Evolutionary conservation across 2,888 invertebrate species (phyloP).

Genomic region (Anticlea derivata): DNA sequence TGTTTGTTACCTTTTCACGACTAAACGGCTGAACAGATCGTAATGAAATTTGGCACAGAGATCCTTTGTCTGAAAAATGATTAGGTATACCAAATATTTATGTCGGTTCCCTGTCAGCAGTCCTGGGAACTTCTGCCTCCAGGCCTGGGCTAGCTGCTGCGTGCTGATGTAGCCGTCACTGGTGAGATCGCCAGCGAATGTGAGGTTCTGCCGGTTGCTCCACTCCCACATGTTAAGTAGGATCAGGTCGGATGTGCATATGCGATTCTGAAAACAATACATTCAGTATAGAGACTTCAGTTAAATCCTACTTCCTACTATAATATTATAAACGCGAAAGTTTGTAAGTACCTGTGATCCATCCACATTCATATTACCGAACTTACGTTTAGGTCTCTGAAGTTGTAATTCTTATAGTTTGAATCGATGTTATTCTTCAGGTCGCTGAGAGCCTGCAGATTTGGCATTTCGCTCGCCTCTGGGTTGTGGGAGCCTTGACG

Average conservation of each 20-base stretch:
- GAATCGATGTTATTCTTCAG: slow-evolving; percentile 85
- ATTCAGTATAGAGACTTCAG: no score
- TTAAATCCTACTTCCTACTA: no score
- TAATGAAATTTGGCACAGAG: no score
- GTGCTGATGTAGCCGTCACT: slow-evolving; percentile 86
- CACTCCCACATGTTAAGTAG: slow-evolving; percentile 87
- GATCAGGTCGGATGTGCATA: slow-evolving; percentile 88
- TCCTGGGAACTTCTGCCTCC: slow-evolving; percentile 86
- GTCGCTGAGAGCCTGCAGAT: slow-evolving; percentile 81
- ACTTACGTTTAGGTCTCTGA: slow-evolving; percentile 74
- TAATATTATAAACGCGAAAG: no score
- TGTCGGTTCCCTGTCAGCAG: slow-evolving; percentile 82
- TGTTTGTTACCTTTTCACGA: no score
- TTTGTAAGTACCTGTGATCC: neutral
- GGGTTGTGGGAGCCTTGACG: slow-evolving; percentile 89
- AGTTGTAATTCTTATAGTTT: slow-evolving; percentile 85
- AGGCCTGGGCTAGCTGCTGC: slow-evolving; percentile 86
- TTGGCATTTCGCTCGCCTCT: slow-evolving; percentile 76
- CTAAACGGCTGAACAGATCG: no score
- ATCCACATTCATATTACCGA: no score
- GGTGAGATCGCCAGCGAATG: slow-evolving; percentile 85
- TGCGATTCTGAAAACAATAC: slow-evolving; percentile 74
- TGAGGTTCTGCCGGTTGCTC: slow-evolving; percentile 83
- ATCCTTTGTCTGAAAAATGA: no score
- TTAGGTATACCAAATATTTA: slow-evolving; percentile 79